Conservation (phyloP, 2,113 vertebrate species). For the Carlito syrichta region DNA sequence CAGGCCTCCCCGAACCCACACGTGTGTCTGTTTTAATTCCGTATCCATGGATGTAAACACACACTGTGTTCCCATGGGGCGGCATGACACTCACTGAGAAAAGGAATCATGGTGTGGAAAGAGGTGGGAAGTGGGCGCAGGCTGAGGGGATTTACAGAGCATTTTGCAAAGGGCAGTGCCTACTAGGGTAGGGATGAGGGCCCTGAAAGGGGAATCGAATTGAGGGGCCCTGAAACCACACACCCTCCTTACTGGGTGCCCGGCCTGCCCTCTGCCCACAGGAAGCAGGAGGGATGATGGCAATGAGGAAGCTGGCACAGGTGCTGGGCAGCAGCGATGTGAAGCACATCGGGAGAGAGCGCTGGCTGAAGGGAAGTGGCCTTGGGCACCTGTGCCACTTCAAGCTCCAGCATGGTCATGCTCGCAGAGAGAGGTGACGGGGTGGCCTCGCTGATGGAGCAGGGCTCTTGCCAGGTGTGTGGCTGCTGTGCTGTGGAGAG, state of each 20-base stretch:
- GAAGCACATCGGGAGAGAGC: background rate
- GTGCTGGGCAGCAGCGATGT: background rate
- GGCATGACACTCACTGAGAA: background rate
- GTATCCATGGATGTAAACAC: fast-evolving
- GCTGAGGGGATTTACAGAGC: background rate
- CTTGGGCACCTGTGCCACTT: too few species aligned
- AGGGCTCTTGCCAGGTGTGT: background rate
- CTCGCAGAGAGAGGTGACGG: background rate
- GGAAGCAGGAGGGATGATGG: background rate
- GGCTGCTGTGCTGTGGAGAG: too few species aligned
- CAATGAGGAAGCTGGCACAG: background rate
- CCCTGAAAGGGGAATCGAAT: constrained; percentile 51
- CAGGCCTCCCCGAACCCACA: too few species aligned
- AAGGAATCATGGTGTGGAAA: background rate
- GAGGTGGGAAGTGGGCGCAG: background rate
- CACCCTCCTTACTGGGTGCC: background rate
- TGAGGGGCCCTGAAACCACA: background rate
- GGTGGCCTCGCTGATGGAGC: background rate
- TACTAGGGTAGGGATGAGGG: background rate
- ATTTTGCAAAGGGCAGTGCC: background rate
- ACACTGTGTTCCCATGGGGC: background rate
- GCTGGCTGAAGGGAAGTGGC: too few species aligned
- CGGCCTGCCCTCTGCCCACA: background rate
- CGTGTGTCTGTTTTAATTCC: background rate
- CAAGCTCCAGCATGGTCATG: fast-evolving